phyloP scores from a whole-genome alignment of 2,113 vertebrate species.

The Columba livia region DNA sequence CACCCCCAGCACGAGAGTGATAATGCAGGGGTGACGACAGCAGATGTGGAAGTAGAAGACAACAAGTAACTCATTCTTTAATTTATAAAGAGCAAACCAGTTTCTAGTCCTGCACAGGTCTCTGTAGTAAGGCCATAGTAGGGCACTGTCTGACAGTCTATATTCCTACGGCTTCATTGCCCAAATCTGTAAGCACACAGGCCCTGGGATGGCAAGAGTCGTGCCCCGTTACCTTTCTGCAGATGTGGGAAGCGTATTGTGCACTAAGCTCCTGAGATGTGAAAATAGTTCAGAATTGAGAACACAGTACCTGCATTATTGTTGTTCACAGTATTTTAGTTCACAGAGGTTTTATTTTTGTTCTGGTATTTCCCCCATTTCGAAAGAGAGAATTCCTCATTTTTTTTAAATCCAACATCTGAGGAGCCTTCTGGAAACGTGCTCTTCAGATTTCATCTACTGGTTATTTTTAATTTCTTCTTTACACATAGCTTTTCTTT shows the following conservation, averaged over 20 bases:
- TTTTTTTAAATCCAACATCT: neutral
- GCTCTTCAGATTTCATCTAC: neutral
- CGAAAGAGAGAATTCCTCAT: neutral
- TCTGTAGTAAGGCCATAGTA: accelerated
- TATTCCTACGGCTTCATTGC: neutral
- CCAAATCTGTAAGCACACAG: neutral
- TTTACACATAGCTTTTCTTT: neutral
- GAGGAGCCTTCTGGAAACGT: neutral
- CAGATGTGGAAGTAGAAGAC: accelerated
- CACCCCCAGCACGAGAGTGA: neutral
- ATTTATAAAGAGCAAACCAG: neutral
- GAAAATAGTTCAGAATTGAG: neutral
- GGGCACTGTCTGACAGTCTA: neutral
- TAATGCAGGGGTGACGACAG: no score
- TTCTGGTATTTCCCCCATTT: neutral
- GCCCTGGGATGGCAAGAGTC: accelerated
- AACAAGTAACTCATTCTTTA: neutral
- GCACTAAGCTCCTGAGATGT: neutral
- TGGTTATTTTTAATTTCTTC: neutral
- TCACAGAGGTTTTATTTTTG: neutral
- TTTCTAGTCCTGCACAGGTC: neutral
- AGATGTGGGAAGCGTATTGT: accelerated
- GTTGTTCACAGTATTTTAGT: neutral
- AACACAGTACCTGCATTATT: neutral
- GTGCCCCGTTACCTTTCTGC: neutral